A percentile compares a stretch with the other conserved stretches of the same genome.
Evolutionary conservation across 2,888 invertebrate genomes (phyloP).

Genomic region (Hecatera dysodea): DNA sequence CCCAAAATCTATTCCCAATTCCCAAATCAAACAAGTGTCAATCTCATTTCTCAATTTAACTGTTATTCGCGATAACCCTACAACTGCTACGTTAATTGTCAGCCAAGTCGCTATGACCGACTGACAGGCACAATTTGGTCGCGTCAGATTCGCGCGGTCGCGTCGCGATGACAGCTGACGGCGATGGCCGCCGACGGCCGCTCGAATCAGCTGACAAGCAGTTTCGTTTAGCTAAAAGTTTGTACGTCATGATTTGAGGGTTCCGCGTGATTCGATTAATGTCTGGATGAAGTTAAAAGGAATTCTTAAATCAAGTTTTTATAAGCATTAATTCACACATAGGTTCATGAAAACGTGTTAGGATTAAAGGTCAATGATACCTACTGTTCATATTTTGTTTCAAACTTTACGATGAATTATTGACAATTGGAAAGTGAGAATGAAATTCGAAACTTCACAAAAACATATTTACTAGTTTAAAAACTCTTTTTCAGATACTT

Average conservation of each 20-base stretch:
- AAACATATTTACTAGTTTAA: neutral
- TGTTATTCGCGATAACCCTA: constrained; percentile 67
- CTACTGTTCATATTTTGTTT: neutral
- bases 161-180: constrained; percentile 72
- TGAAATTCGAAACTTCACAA: neutral
- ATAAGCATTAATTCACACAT: neutral
- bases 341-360: neutral
- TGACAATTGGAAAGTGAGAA: neutral
- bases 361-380: neutral
- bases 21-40: constrained; percentile 39
- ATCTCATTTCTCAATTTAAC: constrained; percentile 30
- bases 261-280: constrained; percentile 43
- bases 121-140: constrained; percentile 82
- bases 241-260: constrained; percentile 47
- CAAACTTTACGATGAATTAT: neutral
- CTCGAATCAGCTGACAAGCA: constrained; percentile 67
- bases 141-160: constrained; percentile 73
- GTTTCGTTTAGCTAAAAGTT: constrained; percentile 69
- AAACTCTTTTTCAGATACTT: neutral
- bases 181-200: constrained; percentile 55
- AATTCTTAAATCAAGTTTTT: constrained; percentile 9
- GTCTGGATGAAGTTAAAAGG: constrained; percentile 4
- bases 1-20: neutral
- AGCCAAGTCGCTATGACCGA: constrained; percentile 68
- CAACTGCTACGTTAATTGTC: constrained; percentile 76